Conservation (phyloP, 2,888 invertebrate species). For the Zygaena filipendulae region DNA sequence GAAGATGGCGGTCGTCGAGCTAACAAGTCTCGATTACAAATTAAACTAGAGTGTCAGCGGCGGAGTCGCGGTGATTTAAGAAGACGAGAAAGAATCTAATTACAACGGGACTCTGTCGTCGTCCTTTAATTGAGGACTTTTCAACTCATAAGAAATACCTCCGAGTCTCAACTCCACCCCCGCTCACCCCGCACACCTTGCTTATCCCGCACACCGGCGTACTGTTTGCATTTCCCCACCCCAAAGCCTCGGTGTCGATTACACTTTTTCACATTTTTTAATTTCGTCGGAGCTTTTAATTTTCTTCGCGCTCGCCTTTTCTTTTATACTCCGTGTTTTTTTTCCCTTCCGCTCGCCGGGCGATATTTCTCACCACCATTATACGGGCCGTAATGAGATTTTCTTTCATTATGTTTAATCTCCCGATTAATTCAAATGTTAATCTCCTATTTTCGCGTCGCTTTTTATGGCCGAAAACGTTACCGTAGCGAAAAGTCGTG, state of each 20-base stretch:
- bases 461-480: slow-evolving; percentile 49
- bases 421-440: slow-evolving; percentile 69
- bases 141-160: too few species aligned
- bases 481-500: slow-evolving; percentile 42
- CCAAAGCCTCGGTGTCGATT: slow-evolving; percentile 58
- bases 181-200: slow-evolving; percentile 18
- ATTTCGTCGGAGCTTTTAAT: slow-evolving; percentile 66
- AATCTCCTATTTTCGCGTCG: slow-evolving; percentile 57
- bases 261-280: slow-evolving; percentile 67
- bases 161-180: too few species aligned
- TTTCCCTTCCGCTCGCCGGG: slow-evolving; percentile 41
- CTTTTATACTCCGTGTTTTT: slow-evolving; percentile 46
- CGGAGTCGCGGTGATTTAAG: slow-evolving; percentile 50
- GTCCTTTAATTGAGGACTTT: slow-evolving; percentile 64
- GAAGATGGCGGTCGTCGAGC: slow-evolving; percentile 44
- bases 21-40: slow-evolving; percentile 67
- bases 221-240: slow-evolving; percentile 55
- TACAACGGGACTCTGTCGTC: slow-evolving; percentile 54
- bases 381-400: slow-evolving; percentile 65
- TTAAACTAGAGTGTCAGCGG: slow-evolving; percentile 60
- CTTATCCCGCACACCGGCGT: slow-evolving; percentile 12
- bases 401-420: slow-evolving; percentile 70
- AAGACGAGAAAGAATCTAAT: slow-evolving; percentile 66
- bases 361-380: slow-evolving; percentile 64
- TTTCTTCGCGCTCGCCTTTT: slow-evolving; percentile 60